Conservation (phyloP, 2,113 vertebrate genomes). For the Corythaeola cristata region DNA sequence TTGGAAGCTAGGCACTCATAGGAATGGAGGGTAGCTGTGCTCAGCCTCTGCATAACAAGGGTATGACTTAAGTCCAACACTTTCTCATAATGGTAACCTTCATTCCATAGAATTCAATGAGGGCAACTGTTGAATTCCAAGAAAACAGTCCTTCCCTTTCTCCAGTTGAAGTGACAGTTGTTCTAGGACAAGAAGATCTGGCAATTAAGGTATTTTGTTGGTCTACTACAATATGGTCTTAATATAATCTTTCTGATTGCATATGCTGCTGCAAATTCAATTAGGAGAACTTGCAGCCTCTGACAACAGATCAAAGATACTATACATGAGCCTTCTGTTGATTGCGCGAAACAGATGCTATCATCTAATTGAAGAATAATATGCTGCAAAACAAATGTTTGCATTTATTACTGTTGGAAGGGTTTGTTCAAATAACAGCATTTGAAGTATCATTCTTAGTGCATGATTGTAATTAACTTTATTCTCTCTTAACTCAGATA, state of each 20-base stretch:
- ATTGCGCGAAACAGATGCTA: too few relatives aligned
- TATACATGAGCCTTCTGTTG: not conserved
- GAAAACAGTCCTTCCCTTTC: conserved; percentile 83
- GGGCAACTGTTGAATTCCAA: conserved; percentile 94
- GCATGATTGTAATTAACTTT: not conserved
- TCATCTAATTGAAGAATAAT: not conserved
- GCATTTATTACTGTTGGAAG: not conserved
- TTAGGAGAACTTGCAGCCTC: not conserved
- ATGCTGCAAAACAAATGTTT: not conserved
- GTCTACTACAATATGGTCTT: not conserved
- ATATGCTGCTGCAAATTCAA: not conserved
- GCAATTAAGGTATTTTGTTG: conserved; percentile 88
- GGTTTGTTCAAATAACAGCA: not conserved
- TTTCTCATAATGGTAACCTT: not conserved
- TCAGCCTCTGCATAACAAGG: not conserved
- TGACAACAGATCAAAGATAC: not conserved
- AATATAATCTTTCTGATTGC: not conserved
- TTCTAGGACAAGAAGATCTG: conserved; percentile 92
- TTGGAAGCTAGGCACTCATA: not conserved
- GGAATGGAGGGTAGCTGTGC: not conserved
- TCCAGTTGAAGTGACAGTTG: conserved; percentile 87
- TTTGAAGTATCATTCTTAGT: not conserved
- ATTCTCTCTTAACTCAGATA: conserved; percentile 77
- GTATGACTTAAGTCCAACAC: not conserved
- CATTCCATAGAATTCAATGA: conserved; percentile 91